phyloP scores from a whole-genome alignment of 2,888 invertebrate genomes.

The Oithona nana region DNA sequence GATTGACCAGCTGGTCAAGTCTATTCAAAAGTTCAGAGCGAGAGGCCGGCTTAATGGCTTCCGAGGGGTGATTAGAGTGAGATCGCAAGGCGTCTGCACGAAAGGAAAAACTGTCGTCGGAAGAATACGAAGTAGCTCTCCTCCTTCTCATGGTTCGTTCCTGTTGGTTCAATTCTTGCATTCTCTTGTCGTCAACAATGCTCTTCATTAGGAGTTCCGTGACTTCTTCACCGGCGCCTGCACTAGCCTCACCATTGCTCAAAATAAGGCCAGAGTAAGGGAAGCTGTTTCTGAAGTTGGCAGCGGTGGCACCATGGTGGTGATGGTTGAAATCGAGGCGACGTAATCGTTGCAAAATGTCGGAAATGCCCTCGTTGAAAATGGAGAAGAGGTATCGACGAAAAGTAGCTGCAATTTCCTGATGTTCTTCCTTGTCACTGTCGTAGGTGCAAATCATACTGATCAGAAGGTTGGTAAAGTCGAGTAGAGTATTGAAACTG shows the following conservation, averaged over 20 bases:
- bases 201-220: neutral
- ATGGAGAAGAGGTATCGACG: too few relatives aligned
- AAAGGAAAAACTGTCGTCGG: neutral
- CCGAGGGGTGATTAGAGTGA: neutral
- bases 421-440: too few relatives aligned
- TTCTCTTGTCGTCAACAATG: neutral
- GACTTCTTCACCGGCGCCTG: neutral
- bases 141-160: neutral
- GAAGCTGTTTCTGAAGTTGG: neutral
- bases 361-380: too few relatives aligned
- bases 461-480: too few relatives aligned
- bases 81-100: neutral
- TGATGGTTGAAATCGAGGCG: too few relatives aligned
- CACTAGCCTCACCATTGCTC: neutral
- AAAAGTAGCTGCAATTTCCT: too few relatives aligned
- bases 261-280: neutral
- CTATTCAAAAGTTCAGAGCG: neutral
- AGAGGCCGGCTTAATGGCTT: neutral
- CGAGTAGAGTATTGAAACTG: too few relatives aligned
- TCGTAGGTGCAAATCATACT: too few relatives aligned
- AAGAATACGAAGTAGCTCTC: neutral
- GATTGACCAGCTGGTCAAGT: neutral
- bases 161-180: neutral
- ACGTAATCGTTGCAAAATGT: too few relatives aligned
- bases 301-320: too few relatives aligned